Base-by-base conservation (phyloP, 1,140 invertebrate genomes). In the Cryptotermes secundus region DNA sequence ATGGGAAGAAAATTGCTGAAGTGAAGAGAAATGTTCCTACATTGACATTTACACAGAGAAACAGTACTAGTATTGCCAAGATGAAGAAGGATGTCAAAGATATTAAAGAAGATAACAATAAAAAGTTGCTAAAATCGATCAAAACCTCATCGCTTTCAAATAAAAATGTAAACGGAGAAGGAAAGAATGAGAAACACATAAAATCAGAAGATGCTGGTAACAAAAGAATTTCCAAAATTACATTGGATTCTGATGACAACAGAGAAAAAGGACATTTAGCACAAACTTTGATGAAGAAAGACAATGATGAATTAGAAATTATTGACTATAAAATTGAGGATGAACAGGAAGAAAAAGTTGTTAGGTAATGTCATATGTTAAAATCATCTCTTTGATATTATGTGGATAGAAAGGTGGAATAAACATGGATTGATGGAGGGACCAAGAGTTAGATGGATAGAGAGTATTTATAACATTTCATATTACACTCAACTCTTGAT, bases 71-170 rank as follows among this genome's bases (percentile, higher is more conserved):
- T 34, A 26, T 38, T 53, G 16, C 45, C 26, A 83, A 83, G 42
- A 34, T 49, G 81, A 82, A 82, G 42, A 82, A 59, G 9, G 81
- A 82, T 59, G 42, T 82, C 24, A 82, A 82, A 59, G 83, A 83
- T 9, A 83, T 36, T 38, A 83, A 83, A n/a, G 59, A 65, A 38
- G 38, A 26, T 45, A 83, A 83, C 9, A 59, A 72, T 31, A 72
- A 72, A 31, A 72, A 31, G 12, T 31, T 72, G 7, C 80, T 45
- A 85, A 85, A 49, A 82, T 83, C n/a, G 35, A 83, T 79, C 59
- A 85, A 38, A 85, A 83, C 36, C 65, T 16, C 80, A 45, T 26
- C 16, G 45, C 35, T 84, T 35, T 10, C 38, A 42, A 84, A 26
- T 81, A 53, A 49, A 34, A 81, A 81, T 53, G 36, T 42, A 34